phyloP scores from a whole-genome alignment of 2,888 invertebrate genomes.

The Noctua comes region DNA sequence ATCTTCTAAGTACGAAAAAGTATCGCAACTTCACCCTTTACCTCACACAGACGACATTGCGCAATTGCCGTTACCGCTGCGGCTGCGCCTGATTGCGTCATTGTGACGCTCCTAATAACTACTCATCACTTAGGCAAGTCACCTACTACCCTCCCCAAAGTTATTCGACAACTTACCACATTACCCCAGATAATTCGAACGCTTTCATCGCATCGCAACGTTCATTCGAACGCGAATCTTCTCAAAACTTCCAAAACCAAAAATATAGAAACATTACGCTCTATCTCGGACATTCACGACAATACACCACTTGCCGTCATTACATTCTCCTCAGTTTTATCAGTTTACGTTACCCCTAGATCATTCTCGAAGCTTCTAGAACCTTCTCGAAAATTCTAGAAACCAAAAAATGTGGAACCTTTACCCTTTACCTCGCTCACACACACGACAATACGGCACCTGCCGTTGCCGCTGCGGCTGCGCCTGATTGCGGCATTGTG shows the following conservation, averaged over 20 bases:
- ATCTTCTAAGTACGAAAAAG: background rate
- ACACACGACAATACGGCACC: constrained; percentile 69
- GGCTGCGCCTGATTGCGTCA: background rate
- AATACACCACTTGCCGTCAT: background rate
- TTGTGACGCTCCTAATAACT: background rate
- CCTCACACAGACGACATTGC: background rate
- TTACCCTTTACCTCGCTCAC: constrained; percentile 28
- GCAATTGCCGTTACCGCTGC: background rate
- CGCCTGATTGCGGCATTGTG: constrained; percentile 89
- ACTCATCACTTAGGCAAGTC: too few species aligned
- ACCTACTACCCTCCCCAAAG: too few species aligned
- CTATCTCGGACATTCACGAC: background rate
- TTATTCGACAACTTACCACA: too few species aligned
- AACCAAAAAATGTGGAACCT: constrained; percentile 2
- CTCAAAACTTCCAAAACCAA: background rate
- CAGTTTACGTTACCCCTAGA: background rate
- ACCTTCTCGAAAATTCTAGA: background rate
- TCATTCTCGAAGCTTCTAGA: background rate
- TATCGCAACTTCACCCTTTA: background rate
- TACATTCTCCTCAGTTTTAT: too few species aligned
- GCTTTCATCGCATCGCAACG: too few species aligned
- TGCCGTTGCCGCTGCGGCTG: constrained; percentile 73
- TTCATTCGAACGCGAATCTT: background rate
- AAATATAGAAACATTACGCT: background rate
- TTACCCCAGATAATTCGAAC: background rate